phyloP scores from a whole-genome alignment of 2,888 invertebrate genomes.

The Lottia gigantea region DNA sequence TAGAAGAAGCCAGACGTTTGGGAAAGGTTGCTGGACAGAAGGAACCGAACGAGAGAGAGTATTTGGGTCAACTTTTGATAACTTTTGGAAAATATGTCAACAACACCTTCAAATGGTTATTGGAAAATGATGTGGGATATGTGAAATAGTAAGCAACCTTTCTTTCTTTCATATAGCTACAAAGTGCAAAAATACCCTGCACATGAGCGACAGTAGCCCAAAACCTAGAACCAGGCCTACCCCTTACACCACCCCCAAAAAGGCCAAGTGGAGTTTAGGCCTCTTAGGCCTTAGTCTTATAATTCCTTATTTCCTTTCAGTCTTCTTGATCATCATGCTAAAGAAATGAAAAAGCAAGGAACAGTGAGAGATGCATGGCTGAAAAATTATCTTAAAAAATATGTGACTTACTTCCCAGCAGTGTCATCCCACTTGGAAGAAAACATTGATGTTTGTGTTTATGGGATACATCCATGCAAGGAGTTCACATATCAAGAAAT shows the following conservation, averaged over 20 bases:
- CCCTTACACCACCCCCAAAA: no score
- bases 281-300: not conserved
- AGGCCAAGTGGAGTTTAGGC: no score
- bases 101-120: not conserved
- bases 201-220: no score
- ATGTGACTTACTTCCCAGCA: not conserved
- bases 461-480: not conserved
- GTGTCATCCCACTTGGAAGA: not conserved
- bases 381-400: not conserved
- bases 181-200: no score
- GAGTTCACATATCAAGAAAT: not conserved
- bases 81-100: slow-evolving; percentile 2
- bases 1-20: no score
- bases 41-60: not conserved
- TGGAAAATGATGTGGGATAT: slow-evolving; percentile 1
- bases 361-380: slow-evolving; percentile 3
- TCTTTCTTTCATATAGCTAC: not conserved
- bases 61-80: not conserved
- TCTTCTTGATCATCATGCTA: not conserved
- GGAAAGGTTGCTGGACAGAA: not conserved
- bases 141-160: not conserved
- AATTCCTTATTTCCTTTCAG: not conserved
- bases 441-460: not conserved
- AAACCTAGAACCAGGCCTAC: no score
- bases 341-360: not conserved